phyloP scores from a whole-genome alignment of 92 coral and sea anemone genomes.

The Porites lobata region DNA sequence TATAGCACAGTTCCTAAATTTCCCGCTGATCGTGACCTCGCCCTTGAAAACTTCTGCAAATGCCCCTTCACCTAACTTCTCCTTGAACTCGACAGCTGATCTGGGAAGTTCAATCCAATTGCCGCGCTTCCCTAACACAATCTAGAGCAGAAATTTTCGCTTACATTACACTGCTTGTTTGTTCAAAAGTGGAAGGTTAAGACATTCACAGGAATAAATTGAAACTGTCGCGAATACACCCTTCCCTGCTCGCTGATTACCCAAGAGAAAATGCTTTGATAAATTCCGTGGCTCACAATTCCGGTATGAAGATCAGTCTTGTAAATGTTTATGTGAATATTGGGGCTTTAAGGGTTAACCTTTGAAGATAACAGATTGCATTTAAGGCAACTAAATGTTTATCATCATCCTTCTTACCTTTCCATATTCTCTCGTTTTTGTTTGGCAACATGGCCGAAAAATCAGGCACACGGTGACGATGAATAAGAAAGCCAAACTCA shows the following conservation, averaged over 20 bases:
- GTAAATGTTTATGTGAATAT: no score
- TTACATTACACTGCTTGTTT: no score
- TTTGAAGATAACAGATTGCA: no score
- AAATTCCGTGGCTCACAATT: no score
- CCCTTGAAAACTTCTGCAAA: conserved; percentile 15
- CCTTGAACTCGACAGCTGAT: neutral
- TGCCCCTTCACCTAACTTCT: conserved; percentile 31
- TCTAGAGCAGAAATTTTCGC: neutral
- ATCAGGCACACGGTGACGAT: neutral
- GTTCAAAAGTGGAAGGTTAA: no score
- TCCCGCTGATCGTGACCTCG: neutral
- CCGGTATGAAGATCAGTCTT: no score
- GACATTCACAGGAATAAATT: no score
- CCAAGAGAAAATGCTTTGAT: no score
- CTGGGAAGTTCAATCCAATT: conserved; percentile 8
- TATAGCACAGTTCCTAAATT: neutral
- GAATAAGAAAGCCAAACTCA: neutral
- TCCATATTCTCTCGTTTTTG: neutral
- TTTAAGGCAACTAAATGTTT: no score
- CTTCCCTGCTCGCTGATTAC: no score
- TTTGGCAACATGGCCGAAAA: neutral
- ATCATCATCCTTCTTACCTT: neutral
- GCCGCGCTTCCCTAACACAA: neutral
- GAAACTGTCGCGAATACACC: no score
- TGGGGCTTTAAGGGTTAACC: no score